These are phyloP conservation scores for Girardinus metallicus DNA, from an alignment of 2,797 vertebrate species.

Conservation along the genomic window DNA sequence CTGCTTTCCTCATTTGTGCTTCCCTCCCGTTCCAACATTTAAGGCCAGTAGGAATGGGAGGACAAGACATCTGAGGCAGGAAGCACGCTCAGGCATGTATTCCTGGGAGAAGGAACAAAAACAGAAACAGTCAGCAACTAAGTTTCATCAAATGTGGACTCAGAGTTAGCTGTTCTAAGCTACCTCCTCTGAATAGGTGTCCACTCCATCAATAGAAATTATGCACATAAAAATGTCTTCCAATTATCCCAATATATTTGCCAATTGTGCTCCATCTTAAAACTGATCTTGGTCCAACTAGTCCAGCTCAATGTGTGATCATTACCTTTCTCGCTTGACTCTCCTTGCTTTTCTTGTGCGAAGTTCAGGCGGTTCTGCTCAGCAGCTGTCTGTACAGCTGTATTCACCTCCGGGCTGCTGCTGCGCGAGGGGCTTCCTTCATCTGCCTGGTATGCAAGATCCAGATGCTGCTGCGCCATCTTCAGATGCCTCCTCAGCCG, in stretches of 20 bases:
- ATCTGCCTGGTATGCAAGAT: slow-evolving; percentile 84
- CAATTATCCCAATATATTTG: neutral
- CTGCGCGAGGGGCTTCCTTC: slow-evolving; percentile 80
- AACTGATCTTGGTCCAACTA: neutral
- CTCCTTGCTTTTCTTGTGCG: slow-evolving; percentile 86
- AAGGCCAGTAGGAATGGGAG: slow-evolving; percentile 71
- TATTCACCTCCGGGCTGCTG: slow-evolving; percentile 87
- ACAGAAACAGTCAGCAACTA: neutral
- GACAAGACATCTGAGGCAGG: slow-evolving; percentile 62
- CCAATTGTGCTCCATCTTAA: neutral
- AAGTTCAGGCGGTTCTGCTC: slow-evolving; percentile 92
- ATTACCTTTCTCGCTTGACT: slow-evolving; percentile 80
- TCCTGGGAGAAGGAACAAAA: slow-evolving; percentile 59
- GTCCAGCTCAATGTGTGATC: neutral
- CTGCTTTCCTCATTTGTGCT: slow-evolving; percentile 73
- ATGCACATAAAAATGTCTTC: neutral
- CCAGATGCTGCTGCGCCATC: slow-evolving; percentile 88
- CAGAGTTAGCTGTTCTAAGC: neutral
- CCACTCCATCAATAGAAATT: neutral
- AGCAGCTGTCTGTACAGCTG: slow-evolving; percentile 71
- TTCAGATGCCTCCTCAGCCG: slow-evolving; percentile 85
- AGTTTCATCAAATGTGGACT: neutral
- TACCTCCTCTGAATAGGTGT: neutral
- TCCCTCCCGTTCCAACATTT: slow-evolving; percentile 51
- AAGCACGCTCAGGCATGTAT: slow-evolving; percentile 77